A percentile compares a stretch with the other conserved stretches of the same genome.
phyloP scores from a whole-genome alignment of 2,888 invertebrate genomes.

The Ormyrus labotus region DNA sequence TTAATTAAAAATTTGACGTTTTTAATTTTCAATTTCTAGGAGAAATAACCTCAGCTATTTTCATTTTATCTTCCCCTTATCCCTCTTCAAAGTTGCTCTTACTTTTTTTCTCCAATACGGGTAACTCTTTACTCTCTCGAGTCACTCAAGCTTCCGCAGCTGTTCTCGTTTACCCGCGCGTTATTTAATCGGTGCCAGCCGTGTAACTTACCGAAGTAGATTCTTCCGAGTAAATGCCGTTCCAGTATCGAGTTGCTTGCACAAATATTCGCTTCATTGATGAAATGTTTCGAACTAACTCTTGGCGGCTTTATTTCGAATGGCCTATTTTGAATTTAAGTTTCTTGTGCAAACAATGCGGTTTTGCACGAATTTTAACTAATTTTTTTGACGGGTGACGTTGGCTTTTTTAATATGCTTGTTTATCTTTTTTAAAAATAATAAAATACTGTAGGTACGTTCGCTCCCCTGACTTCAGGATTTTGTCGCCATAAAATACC shows the following conservation, averaged over 20 bases:
- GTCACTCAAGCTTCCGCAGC: constrained; percentile 38
- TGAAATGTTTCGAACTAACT: constrained; percentile 16
- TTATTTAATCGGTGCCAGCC: constrained; percentile 51
- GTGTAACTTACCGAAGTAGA: constrained; percentile 46
- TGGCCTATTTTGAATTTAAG: too few species aligned
- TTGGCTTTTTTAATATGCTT: not conserved
- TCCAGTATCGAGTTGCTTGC: constrained; percentile 42
- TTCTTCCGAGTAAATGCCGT: constrained; percentile 42
- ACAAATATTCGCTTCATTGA: constrained; percentile 41
- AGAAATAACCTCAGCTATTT: constrained; percentile 8
- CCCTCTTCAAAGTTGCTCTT: not conserved
- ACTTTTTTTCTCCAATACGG: constrained; percentile 30
- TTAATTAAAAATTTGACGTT: too few species aligned
- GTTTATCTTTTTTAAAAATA: not conserved
- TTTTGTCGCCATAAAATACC: constrained; percentile 8
- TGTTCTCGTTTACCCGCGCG: constrained; percentile 44
- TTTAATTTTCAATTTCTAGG: not conserved
- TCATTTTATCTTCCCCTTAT: not conserved
- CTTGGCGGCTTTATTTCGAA: not conserved
- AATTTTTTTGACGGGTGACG: not conserved
- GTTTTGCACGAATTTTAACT: not conserved
- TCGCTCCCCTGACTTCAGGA: not conserved
- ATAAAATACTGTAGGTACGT: not conserved
- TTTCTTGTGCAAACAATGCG: too few species aligned
- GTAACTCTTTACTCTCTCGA: constrained; percentile 15